Base-by-base conservation (phyloP, 2,888 invertebrate genomes). In the Quadroppia sp. region DNA sequence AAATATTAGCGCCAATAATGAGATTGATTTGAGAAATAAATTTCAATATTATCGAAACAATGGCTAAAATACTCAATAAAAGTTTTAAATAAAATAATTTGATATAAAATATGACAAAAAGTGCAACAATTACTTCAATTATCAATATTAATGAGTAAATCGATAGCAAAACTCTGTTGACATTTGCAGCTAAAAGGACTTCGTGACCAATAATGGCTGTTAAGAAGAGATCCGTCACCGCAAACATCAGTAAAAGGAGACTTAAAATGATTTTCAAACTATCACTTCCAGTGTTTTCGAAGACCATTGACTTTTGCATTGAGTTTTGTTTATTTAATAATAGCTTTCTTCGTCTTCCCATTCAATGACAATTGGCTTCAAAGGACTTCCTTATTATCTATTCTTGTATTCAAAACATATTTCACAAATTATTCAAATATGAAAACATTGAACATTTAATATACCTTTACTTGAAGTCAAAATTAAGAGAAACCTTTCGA, bases 361-460 rank as follows among this genome's bases (percentile, higher is more conserved):
- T 30, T 56, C 28, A 56, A n/a, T 53, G 9, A 25, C 25, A 53
- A 25, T 9, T 56, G 56, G 11, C 13, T 23, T 45, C 45, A 42
- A 20, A 64, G 15, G 11, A 64, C 64, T 64, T 64, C 64, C 64
- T 64, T 64, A 64, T 64, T 64, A 64, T 40, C 40, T 61, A 15
- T 61, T 3, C 15, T 3, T 61, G 9, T 23, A 1, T 25, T 1
- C 13, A 53, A 53, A 53, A 53, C 23, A 23, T 13, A 11, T 53
- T 25, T 53, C 13, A 53, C 23, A 53, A 53, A 25, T 23, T 53
- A 23, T 53, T 53, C 45, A 48, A 48, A 48, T n/a, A 48, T n/a
- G n/a, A 48, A 48, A 48, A 48, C 20, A n/a, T n/a, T n/a, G n/a
- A n/a, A n/a, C n/a, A n/a, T n/a, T n/a, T n/a, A n/a, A n/a, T n/a